These are phyloP conservation scores for Galeruca laticollis DNA, from an alignment of 2,888 invertebrate genomes.

Conservation along the genomic window DNA sequence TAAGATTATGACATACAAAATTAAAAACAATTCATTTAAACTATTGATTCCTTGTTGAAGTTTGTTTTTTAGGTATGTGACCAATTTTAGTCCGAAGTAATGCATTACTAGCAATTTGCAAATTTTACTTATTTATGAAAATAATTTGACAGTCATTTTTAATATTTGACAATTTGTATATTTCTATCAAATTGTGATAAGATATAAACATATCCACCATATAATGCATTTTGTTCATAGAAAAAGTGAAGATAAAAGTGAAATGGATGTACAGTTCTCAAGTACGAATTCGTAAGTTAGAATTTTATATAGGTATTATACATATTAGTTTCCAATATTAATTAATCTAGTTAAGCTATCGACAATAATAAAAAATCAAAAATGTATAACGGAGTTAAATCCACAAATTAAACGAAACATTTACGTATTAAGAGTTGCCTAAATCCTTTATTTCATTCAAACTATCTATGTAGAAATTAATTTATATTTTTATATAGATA, in stretches of 20 bases:
- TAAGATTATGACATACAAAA: too few relatives aligned
- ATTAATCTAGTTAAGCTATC: too few relatives aligned
- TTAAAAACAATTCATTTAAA: too few relatives aligned
- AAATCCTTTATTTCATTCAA: too few relatives aligned
- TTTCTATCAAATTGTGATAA: neutral
- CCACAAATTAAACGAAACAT: too few relatives aligned
- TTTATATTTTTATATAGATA: neutral
- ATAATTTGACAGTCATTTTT: neutral
- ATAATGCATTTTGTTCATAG: constrained; percentile 22
- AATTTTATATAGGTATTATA: neutral
- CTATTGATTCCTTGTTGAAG: neutral
- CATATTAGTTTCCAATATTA: too few relatives aligned
- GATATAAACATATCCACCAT: neutral
- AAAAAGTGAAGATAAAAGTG: neutral
- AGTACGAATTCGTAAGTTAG: neutral
- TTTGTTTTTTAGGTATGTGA: neutral
- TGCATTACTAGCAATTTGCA: neutral
- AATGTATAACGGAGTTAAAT: too few relatives aligned
- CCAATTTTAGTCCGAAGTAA: neutral
- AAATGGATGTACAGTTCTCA: neutral
- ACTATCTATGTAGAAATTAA: too few relatives aligned
- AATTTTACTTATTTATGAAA: neutral
- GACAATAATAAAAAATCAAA: too few relatives aligned
- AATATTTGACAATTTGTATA: neutral
- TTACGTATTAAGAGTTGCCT: too few relatives aligned